These are phyloP conservation scores for Lochmaea capreae DNA, from an alignment of 2,888 invertebrate species.

Conservation along the genomic window DNA sequence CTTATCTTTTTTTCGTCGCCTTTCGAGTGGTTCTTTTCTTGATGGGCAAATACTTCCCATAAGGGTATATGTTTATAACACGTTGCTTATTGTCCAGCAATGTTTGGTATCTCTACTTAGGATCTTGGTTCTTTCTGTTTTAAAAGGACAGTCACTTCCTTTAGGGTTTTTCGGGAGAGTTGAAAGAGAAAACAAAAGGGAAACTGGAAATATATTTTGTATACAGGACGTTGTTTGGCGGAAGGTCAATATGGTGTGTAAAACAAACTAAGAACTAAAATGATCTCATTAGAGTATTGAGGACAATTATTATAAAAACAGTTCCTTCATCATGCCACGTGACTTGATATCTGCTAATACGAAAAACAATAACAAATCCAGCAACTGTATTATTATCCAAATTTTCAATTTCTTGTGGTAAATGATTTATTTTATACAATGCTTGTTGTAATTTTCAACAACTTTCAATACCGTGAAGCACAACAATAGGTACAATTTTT, in stretches of 20 bases:
- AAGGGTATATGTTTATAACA: background rate
- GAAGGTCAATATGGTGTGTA: too few species aligned
- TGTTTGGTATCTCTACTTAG: background rate
- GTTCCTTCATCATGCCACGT: too few species aligned
- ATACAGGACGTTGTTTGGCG: too few species aligned
- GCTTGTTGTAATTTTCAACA: too few species aligned
- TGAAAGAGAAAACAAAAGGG: background rate
- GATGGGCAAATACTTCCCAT: background rate
- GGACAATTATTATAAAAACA: too few species aligned
- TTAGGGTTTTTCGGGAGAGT: background rate
- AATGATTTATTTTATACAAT: too few species aligned
- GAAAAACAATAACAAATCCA: too few species aligned
- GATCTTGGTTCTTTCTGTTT: conserved; percentile 1
- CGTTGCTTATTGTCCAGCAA: background rate
- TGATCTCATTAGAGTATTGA: too few species aligned
- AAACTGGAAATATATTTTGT: background rate
- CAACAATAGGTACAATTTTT: background rate
- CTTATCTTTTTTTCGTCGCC: conserved; percentile 20
- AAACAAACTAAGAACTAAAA: too few species aligned
- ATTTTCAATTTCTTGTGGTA: too few species aligned
- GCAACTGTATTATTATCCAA: too few species aligned
- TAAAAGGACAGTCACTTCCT: conserved; percentile 8
- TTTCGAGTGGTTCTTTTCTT: conserved; percentile 5
- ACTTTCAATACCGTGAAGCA: background rate
- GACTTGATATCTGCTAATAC: too few species aligned